Base-by-base conservation (phyloP, 2,113 vertebrate species). In the Eulacestoma nigropectus region DNA sequence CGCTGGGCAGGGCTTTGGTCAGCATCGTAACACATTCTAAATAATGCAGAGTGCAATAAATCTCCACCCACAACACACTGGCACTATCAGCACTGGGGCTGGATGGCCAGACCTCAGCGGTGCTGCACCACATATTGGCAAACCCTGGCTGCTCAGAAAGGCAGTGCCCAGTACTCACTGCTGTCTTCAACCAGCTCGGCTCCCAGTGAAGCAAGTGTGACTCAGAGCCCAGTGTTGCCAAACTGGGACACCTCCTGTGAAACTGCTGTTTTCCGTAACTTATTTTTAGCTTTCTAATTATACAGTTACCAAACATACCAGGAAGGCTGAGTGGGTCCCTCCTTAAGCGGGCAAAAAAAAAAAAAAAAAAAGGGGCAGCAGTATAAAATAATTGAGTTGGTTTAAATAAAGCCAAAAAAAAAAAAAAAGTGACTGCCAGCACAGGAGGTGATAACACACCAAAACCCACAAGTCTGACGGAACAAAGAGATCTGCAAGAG, bases 201-300 rank as follows among this genome's bases (percentile, higher is more conserved):
- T 69, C n/a, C 5, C 46, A 57, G 37, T 0, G 1, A 80, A 69
- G 67, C 55, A 41, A 85, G 69, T 1, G 2, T 83, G 70, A 96
- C 50, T 77, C 90, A 83, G 47, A 93, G 59, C 35, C 63, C 75
- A 55, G 6, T 12, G 55, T 74, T 27, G 1, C 68, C 79, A 80
- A 83, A 92, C 3, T 77, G 80, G 86, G 88, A 77, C 6, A 9
- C 32, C 76, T 91, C 52, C 60, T 72, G 42, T 49, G 60, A 88
- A 95, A 90, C 64, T 89, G 64, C 75, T 88, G 84, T 67, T 85
- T 85, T 62, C 7, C 0, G 4, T 60, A 35, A 19, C 11, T 41
- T 94, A 88, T 94, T 87, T 97, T 96, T 94, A 94, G 72, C 55
- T 80, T 76, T 76, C 84, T 94, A 96, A 90, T 94, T 92, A 90